Base-by-base conservation (phyloP, 1,140 invertebrate species). In the Bombus difficillimus region DNA sequence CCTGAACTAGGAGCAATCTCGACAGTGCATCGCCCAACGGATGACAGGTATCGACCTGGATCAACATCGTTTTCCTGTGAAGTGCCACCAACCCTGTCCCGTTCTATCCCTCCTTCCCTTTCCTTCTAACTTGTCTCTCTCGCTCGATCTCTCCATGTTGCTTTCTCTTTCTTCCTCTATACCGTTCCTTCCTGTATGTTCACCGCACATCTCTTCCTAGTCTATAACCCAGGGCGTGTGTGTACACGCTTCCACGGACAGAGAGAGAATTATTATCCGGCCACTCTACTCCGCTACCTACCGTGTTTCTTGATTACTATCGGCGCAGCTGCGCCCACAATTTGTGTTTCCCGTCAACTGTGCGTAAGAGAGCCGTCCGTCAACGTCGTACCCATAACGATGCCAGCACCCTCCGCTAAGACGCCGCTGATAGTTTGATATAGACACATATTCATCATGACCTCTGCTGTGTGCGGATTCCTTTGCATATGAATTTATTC, bases 251-350 rank as follows among this genome's bases (percentile, higher is more conserved):
- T 88, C 72, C 72, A 88, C 85, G 59, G 76, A 73, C 85, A 87
- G 41, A 83, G 87, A 77, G 78, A 78, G 84, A 93, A 93, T 93
- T 92, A 94, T 94, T 94, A 94, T 93, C 92, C 92, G 91, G 92
- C 91, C 91, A 93, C 91, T 93, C 92, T 90, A 90, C 89, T 88
- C 90, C 86, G 90, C 92, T 93, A 93, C 92, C 92, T 93, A 93
- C 91, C 92, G 91, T 94, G 93, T 94, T 93, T 92, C 93, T 93
- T 93, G 94, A 94, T 94, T 94, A 92, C 92, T 93, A 94, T 94
- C 94, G 93, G 93, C 91, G 93, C 94, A 94, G 94, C 94, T 94
- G 93, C 91, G 89, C 92, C 92, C 93, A 94, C 93, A 94, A 94
- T 94, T 94, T 94, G 93, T 94, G 94, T 94, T 94, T 90, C 92